These are phyloP conservation scores for Loriculus beryllinus DNA, from an alignment of 2,797 vertebrate species.

Conservation along the genomic window DNA sequence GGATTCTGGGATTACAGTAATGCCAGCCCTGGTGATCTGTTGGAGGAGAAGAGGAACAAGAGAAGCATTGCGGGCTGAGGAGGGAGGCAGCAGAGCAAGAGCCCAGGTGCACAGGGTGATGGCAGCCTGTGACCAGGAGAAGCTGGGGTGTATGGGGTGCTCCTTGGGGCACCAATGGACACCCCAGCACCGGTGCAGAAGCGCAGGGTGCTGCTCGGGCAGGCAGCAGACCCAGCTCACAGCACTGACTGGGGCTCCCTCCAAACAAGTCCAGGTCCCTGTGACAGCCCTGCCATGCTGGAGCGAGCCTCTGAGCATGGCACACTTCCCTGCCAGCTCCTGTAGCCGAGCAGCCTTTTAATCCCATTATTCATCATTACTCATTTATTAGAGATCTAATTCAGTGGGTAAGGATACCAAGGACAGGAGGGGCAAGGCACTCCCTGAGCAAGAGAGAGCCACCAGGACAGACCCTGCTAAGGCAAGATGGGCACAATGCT, in stretches of 20 bases:
- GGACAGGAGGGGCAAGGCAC: background rate
- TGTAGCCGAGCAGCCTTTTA: background rate
- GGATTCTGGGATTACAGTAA: constrained; percentile 13
- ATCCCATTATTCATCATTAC: background rate
- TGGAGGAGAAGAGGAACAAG: background rate
- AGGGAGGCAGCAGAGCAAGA: background rate
- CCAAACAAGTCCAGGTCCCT: background rate
- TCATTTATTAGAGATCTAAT: background rate
- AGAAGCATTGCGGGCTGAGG: accelerated
- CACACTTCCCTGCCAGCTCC: background rate
- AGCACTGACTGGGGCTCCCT: accelerated
- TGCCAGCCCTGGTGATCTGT: background rate
- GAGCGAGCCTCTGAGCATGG: accelerated
- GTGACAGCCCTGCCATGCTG: background rate
- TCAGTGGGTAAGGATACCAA: background rate
- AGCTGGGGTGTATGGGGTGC: accelerated
- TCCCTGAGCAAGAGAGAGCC: background rate
- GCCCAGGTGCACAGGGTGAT: accelerated
- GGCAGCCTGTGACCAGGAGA: background rate
- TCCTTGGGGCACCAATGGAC: background rate
- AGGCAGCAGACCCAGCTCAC: accelerated
- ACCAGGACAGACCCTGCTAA: background rate
- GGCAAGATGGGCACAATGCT: background rate
- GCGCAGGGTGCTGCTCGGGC: background rate
- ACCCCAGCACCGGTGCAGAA: background rate